A percentile compares a stretch with the other conserved stretches of the same genome.
Conservation (phyloP, 2,888 invertebrate genomes). For the Drosophila leonis region DNA sequence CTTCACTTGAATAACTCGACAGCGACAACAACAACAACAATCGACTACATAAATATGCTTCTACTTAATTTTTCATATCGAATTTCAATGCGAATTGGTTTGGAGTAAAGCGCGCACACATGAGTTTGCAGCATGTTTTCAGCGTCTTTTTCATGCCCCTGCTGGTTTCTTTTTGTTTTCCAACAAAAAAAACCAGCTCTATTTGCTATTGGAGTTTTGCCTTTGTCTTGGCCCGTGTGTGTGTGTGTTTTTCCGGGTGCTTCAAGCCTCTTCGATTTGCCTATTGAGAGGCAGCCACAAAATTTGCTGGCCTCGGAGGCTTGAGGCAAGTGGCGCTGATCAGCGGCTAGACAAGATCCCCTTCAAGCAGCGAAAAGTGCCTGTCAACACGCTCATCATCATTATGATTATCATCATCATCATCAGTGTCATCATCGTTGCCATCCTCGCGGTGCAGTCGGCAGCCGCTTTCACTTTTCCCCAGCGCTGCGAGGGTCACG, state of each 20-base stretch:
- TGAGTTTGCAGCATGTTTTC: constrained; percentile 27
- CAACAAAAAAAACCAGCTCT: constrained; percentile 13
- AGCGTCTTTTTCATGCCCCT: constrained; percentile 36
- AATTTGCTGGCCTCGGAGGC: constrained; percentile 15
- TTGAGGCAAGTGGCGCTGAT: constrained; percentile 48
- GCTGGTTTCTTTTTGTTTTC: constrained; percentile 39
- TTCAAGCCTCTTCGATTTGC: constrained; percentile 55
- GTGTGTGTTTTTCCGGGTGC: constrained; percentile 63
- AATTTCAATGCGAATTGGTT: constrained; percentile 77
- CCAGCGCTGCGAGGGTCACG: constrained; percentile 44
- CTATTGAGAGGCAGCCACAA: constrained; percentile 51
- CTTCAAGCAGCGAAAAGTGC: constrained; percentile 18
- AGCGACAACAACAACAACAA: constrained; percentile 31
- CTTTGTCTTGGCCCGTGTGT: constrained; percentile 11
- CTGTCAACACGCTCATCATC: constrained; percentile 69
- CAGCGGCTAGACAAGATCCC: constrained; percentile 37
- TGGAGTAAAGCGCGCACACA: constrained; percentile 18
- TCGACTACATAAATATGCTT: constrained; percentile 42
- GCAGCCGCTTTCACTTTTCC: constrained; percentile 71
- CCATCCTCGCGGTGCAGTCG: constrained; percentile 14
- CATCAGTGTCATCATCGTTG: not conserved
- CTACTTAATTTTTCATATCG: constrained; percentile 76
- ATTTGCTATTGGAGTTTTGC: constrained; percentile 4
- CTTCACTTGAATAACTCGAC: constrained; percentile 70
- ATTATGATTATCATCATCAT: constrained; percentile 2